Conservation (phyloP, 1,140 invertebrate species). For the Bombus waltoni region DNA sequence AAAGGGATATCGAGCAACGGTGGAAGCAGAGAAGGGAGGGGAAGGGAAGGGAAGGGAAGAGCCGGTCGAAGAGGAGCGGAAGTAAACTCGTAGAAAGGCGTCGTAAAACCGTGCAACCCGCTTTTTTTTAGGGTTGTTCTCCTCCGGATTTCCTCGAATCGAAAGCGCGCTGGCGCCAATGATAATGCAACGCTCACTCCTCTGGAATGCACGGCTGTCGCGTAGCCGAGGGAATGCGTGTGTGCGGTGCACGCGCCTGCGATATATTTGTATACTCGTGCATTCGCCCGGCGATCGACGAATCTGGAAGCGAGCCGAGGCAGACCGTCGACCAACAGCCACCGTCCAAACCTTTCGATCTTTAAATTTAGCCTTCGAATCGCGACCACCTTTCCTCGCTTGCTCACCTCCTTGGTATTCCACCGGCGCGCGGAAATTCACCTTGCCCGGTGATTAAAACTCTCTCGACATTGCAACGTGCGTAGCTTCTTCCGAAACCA, state of each 20-base stretch:
- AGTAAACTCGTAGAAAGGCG: neutral
- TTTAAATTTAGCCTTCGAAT: conserved; percentile 39
- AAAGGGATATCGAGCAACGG: neutral
- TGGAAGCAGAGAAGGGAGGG: too few species aligned
- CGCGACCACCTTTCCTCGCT: conserved; percentile 19
- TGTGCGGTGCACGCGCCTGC: conserved; percentile 31
- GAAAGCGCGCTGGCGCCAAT: conserved; percentile 60
- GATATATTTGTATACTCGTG: conserved; percentile 43
- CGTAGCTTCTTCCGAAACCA: too few species aligned
- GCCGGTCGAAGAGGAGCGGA: neutral
- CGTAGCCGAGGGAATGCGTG: conserved; percentile 40
- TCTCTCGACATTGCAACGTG: too few species aligned
- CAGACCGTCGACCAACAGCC: neutral
- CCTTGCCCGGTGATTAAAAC: too few species aligned
- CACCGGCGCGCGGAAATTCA: too few species aligned
- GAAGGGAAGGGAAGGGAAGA: too few species aligned
- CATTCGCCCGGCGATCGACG: conserved; percentile 43
- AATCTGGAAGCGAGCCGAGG: conserved; percentile 63
- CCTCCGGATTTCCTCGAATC: neutral
- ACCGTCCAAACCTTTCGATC: conserved; percentile 39
- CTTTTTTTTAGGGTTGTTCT: conserved; percentile 50
- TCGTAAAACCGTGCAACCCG: conserved; percentile 56
- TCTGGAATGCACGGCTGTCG: conserved; percentile 63
- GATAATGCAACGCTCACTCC: conserved; percentile 60
- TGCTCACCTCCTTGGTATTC: too few species aligned